Conservation (phyloP, 2,888 invertebrate species). For the Kryphioiulus occultus region DNA sequence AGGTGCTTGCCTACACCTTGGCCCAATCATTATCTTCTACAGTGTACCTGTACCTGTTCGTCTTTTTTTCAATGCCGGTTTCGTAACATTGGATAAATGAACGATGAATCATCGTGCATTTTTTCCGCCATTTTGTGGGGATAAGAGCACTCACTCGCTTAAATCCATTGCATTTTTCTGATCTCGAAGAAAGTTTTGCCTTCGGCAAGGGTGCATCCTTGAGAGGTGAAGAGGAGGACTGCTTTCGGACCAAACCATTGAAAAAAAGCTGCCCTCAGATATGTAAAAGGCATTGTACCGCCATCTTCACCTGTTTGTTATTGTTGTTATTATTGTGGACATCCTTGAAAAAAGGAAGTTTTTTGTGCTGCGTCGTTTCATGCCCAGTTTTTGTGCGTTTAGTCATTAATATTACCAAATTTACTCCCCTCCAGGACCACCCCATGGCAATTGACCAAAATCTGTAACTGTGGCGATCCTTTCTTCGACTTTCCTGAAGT, state of each 20-base stretch:
- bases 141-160: not conserved
- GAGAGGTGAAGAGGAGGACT: conserved; percentile 33
- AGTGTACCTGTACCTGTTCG: not conserved
- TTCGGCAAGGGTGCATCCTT: conserved; percentile 44
- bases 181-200: conserved; percentile 24
- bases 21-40: not conserved
- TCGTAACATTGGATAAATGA: conserved; percentile 41
- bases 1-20: conserved; percentile 31
- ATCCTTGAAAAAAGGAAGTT: not conserved
- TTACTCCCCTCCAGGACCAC: not conserved
- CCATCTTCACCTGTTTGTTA: conserved; percentile 35
- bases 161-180: not conserved
- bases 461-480: not conserved
- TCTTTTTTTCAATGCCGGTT: conserved; percentile 22
- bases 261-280: not conserved
- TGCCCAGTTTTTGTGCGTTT: not conserved
- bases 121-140: not conserved
- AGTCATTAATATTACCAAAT: not conserved
- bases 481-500: not conserved
- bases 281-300: not conserved
- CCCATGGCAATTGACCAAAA: not conserved
- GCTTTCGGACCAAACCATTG: conserved; percentile 3
- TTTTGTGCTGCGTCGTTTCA: not conserved
- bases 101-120: conserved; percentile 30
- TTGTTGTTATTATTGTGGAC: conserved; percentile 17